Conservation (phyloP, 2,888 invertebrate genomes). For the Penaeus monodon region DNA sequence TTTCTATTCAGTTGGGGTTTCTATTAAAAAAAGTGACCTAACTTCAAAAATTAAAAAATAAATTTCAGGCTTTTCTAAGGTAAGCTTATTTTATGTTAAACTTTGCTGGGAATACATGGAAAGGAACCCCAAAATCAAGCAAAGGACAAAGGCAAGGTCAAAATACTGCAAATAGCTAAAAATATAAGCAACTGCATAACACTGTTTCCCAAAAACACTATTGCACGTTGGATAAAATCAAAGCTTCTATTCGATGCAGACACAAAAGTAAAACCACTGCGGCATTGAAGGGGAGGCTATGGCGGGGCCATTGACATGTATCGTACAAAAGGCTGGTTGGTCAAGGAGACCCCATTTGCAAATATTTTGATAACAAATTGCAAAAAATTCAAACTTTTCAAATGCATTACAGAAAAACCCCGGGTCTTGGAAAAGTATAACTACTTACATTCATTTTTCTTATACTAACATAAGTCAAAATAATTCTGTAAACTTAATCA, state of each 20-base stretch:
- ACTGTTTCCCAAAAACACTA: not conserved
- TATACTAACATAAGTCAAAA: too few relatives aligned
- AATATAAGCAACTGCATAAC: not conserved
- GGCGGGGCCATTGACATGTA: not conserved
- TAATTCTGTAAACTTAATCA: too few relatives aligned
- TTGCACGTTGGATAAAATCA: too few relatives aligned
- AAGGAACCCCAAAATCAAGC: too few relatives aligned
- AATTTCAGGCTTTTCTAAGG: not conserved
- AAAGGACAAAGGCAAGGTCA: too few relatives aligned
- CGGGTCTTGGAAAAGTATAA: not conserved
- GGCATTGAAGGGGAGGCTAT: slow-evolving; percentile 5
- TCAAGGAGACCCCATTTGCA: not conserved
- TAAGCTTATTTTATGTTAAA: too few relatives aligned
- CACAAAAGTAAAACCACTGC: not conserved
- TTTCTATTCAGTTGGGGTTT: not conserved
- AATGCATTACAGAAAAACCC: too few relatives aligned
- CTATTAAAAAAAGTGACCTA: not conserved
- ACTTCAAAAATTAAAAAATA: not conserved
- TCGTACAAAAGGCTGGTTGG: not conserved
- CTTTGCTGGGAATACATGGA: too few relatives aligned
- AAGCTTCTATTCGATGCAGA: not conserved
- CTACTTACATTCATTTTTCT: too few relatives aligned
- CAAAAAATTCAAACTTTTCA: too few relatives aligned
- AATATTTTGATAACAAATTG: too few relatives aligned
- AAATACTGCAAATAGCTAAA: too few relatives aligned